Evolutionary conservation across 2,113 vertebrate species (phyloP).

Genomic region (Lamprologus callipterus): DNA sequence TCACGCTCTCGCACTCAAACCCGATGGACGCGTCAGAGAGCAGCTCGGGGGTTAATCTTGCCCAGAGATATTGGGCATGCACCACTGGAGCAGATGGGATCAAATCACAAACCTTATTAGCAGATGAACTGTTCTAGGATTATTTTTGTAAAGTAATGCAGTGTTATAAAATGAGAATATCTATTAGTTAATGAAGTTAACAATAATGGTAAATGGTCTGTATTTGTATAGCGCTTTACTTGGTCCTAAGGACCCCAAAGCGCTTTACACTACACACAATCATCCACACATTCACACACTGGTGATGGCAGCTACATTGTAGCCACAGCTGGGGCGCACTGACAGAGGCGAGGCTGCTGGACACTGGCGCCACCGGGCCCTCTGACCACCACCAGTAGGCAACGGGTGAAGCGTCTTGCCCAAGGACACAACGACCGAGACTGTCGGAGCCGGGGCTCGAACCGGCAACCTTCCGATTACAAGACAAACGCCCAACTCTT

Average conservation of each 20-base stretch:
- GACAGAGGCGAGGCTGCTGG: too few relatives aligned
- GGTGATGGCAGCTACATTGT: too few relatives aligned
- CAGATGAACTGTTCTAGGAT: background rate
- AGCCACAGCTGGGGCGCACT: too few relatives aligned
- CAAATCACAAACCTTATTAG: background rate
- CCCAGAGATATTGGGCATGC: background rate
- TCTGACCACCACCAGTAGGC: too few relatives aligned
- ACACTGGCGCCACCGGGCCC: too few relatives aligned
- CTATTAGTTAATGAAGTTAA: background rate
- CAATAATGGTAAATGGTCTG: background rate
- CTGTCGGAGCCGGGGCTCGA: fast-evolving
- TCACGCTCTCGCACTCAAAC: background rate
- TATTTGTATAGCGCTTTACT: too few relatives aligned
- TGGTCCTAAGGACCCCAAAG: too few relatives aligned
- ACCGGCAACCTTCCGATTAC: fast-evolving
- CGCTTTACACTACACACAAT: too few relatives aligned
- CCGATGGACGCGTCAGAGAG: background rate
- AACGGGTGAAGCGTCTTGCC: fast-evolving
- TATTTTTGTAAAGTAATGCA: background rate
- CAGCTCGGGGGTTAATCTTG: background rate
- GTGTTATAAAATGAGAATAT: background rate
- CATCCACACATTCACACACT: fast-evolving
- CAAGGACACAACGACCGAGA: too few relatives aligned
- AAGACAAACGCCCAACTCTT: fast-evolving
- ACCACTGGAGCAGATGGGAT: background rate